A percentile compares a stretch with the other conserved stretches of the same genome.
These are phyloP conservation scores for Ceuthmochares aereus DNA, from an alignment of 2,113 vertebrate genomes.

Conservation along the genomic window DNA sequence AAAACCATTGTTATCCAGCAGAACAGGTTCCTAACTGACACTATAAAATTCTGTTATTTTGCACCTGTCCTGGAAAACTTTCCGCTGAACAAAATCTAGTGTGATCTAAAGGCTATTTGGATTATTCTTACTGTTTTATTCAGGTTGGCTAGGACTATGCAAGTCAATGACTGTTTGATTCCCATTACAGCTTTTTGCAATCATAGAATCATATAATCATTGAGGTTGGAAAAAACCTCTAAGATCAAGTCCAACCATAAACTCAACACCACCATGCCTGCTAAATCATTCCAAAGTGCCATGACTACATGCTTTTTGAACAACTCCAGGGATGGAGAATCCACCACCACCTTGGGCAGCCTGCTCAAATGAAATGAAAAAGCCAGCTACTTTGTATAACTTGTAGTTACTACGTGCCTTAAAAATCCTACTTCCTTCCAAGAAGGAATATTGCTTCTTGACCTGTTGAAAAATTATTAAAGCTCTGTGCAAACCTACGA, in stretches of 20 bases:
- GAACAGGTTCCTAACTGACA: background rate
- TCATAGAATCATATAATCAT: background rate
- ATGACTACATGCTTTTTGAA: no score
- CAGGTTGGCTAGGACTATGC: background rate
- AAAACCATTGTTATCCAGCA: background rate
- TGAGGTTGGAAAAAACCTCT: no score
- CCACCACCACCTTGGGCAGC: no score
- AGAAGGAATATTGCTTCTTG: background rate
- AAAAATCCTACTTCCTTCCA: background rate
- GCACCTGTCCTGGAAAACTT: background rate
- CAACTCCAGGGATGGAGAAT: no score
- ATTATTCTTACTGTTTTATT: constrained; percentile 13
- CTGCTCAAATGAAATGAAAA: background rate
- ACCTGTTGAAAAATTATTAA: background rate
- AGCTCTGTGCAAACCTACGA: background rate
- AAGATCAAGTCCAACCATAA: no score
- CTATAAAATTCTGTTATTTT: constrained; percentile 14
- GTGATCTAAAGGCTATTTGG: background rate
- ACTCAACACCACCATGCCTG: no score
- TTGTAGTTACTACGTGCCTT: background rate
- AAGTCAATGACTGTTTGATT: background rate
- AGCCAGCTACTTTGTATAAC: background rate
- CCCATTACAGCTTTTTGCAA: background rate
- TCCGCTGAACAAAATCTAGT: constrained; percentile 11
- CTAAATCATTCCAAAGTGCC: no score